These are phyloP conservation scores for Ariolimax columbianus DNA, from an alignment of 2,888 invertebrate species.

Conservation along the genomic window DNA sequence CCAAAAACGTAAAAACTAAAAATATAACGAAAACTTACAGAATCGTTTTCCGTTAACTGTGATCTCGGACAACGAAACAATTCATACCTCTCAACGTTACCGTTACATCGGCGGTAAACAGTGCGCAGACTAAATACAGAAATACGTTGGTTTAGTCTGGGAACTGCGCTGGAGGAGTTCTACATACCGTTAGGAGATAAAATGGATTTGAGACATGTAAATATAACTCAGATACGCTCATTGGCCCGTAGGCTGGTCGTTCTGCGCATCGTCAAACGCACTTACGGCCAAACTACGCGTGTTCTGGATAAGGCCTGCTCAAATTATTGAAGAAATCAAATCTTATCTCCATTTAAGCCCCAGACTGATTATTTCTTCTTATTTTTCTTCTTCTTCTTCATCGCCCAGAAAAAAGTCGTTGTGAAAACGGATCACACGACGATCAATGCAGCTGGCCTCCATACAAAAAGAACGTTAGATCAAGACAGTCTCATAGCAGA, in stretches of 20 bases:
- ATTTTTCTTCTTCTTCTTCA: no score
- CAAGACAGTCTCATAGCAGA: no score
- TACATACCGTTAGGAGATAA: conserved; percentile 10
- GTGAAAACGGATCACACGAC: no score
- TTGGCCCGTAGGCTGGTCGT: not conserved
- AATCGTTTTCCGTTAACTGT: not conserved
- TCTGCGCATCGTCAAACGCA: conserved; percentile 18
- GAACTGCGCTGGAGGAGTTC: no score
- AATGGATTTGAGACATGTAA: conserved; percentile 19
- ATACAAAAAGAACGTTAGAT: no score
- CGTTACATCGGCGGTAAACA: not conserved
- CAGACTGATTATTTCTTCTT: no score
- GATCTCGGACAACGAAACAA: not conserved
- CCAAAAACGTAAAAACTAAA: no score
- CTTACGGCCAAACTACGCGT: not conserved
- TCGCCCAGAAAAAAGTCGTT: no score
- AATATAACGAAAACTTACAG: no score
- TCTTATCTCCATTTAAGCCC: no score
- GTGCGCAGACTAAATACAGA: conserved; percentile 14
- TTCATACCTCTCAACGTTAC: not conserved
- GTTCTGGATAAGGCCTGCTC: not conserved
- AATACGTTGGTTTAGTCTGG: not conserved
- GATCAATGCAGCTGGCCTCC: no score
- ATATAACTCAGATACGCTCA: conserved; percentile 13
- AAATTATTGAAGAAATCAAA: not conserved